A percentile compares a stretch with the other conserved stretches of the same genome.
Conservation (phyloP, 1,140 invertebrate species). For the Zeugodacus cucurbitae region DNA sequence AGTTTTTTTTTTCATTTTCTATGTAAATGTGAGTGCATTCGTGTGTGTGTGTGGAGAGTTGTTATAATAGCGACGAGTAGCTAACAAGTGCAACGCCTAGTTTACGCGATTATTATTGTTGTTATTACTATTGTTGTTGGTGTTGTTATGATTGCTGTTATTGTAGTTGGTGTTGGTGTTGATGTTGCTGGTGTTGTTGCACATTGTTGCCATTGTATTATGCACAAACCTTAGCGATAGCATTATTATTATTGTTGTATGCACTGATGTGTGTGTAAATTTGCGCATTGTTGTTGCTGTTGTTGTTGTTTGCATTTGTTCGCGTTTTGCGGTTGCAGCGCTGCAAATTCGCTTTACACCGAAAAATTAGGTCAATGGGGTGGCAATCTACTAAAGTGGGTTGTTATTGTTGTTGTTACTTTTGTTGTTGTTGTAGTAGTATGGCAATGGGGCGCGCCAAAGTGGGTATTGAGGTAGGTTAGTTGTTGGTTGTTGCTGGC, state of each 20-base stretch:
- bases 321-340: slow-evolving; percentile 19
- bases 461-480: background rate
- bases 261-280: background rate
- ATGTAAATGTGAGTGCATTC: background rate
- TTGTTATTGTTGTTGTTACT: background rate
- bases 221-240: slow-evolving; percentile 8
- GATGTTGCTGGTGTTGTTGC: background rate
- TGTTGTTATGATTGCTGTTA: background rate
- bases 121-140: background rate
- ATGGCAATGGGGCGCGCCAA: background rate
- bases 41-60: background rate
- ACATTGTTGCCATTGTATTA: background rate
- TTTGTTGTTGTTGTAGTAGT: background rate
- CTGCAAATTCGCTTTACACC: slow-evolving; percentile 34
- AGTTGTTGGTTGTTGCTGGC: too few species aligned
- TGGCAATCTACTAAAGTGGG: background rate
- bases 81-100: slow-evolving; percentile 31
- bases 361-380: slow-evolving; percentile 27
- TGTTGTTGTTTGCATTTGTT: slow-evolving; percentile 14
- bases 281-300: background rate
- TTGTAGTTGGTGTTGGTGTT: background rate
- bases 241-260: background rate
- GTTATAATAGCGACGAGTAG: slow-evolving; percentile 17
- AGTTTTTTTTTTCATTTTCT: background rate
- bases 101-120: slow-evolving; percentile 16